Percentiles rank a stretch among this genome's conserved stretches.
These are phyloP conservation scores for Eupsilia transversa DNA, from an alignment of 2,888 invertebrate genomes.

Conservation along the genomic window DNA sequence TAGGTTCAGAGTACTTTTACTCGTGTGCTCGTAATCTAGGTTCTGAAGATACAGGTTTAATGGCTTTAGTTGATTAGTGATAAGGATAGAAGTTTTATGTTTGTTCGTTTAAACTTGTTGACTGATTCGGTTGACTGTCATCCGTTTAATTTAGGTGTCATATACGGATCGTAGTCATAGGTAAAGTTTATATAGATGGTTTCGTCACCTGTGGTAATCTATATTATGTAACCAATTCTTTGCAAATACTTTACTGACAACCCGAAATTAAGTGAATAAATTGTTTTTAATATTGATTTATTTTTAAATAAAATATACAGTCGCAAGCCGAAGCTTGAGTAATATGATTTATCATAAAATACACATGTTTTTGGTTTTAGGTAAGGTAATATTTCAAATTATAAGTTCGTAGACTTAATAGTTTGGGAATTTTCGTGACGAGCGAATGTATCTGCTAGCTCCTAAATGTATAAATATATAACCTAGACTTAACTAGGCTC, in stretches of 20 bases:
- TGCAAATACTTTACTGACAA: not conserved
- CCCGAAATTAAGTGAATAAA: not conserved
- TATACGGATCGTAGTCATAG: not conserved
- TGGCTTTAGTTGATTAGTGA: not conserved
- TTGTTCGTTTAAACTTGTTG: not conserved
- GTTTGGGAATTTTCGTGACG: not conserved
- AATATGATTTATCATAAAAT: not conserved
- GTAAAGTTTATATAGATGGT: not conserved
- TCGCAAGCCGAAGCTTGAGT: not conserved
- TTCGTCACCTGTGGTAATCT: not conserved
- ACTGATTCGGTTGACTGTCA: not conserved
- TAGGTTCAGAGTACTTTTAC: slow-evolving; percentile 16
- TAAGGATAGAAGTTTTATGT: not conserved
- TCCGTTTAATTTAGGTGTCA: not conserved
- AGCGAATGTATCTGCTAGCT: not conserved
- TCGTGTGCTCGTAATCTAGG: slow-evolving; percentile 46
- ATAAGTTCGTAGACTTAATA: not conserved
- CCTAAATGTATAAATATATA: not conserved
- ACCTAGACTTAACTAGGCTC: not conserved
- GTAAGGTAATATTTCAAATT: too few species aligned
- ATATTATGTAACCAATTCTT: not conserved
- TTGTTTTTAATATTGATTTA: not conserved
- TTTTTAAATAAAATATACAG: not conserved
- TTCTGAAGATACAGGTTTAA: slow-evolving; percentile 8
- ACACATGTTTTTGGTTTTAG: not conserved